phyloP scores from a whole-genome alignment of 1,140 invertebrate species.

The Cryptotermes secundus region DNA sequence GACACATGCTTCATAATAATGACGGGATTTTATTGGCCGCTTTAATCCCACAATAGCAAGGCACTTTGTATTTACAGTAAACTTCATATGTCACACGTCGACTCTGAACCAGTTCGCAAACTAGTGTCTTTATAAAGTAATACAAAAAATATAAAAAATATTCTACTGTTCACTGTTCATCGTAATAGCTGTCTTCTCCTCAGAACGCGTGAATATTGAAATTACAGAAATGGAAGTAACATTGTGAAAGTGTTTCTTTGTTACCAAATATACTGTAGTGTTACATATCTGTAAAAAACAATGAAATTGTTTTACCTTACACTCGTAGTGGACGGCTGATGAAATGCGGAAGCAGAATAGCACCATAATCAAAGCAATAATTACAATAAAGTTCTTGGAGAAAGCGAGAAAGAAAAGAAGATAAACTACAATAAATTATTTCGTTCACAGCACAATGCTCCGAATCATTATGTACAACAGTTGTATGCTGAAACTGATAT shows the following conservation, averaged over 20 bases:
- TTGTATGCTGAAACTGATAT: background rate
- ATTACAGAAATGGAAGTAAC: background rate
- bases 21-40: conserved; percentile 18
- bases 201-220: background rate
- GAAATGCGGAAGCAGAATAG: conserved; percentile 20
- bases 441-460: background rate
- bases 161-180: background rate
- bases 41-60: conserved; percentile 28
- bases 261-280: conserved; percentile 1
- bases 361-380: conserved; percentile 22
- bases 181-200: background rate
- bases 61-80: conserved; percentile 23
- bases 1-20: background rate
- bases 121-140: background rate
- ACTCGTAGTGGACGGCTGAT: background rate
- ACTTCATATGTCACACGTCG: background rate
- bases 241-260: conserved; percentile 2
- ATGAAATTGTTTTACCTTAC: background rate
- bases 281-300: background rate
- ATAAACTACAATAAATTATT: conserved; percentile 6
- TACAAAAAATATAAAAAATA: background rate
- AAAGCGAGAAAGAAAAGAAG: background rate
- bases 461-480: background rate
- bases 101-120: background rate
- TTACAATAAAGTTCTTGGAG: background rate